phyloP scores from a whole-genome alignment of 2,888 invertebrate genomes.

The Lepidochrysops patricia region DNA sequence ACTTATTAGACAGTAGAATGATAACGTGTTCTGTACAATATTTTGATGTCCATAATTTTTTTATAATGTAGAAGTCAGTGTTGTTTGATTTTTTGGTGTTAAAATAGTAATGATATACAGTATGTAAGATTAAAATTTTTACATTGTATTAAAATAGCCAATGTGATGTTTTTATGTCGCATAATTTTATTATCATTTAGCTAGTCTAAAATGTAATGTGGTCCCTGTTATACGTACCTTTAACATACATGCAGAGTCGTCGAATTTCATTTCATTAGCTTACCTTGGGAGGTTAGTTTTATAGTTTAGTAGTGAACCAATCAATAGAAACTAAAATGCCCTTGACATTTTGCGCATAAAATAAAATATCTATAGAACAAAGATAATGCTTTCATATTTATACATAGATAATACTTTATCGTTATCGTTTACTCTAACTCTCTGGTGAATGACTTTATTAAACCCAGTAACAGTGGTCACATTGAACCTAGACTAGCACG shows the following conservation, averaged over 20 bases:
- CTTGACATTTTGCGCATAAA: background rate
- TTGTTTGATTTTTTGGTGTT: conserved; percentile 11
- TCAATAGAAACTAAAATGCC: background rate
- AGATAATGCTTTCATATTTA: too few species aligned
- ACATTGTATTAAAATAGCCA: conserved; percentile 5
- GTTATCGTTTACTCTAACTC: too few species aligned
- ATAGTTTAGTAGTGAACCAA: background rate
- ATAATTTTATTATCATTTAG: background rate
- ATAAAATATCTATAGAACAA: background rate
- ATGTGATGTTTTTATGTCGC: background rate
- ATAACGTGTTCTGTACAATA: conserved; percentile 9
- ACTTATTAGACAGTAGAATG: conserved; percentile 10
- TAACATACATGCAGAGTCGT: background rate
- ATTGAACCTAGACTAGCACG: background rate
- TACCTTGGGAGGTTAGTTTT: background rate
- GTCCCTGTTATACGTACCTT: background rate
- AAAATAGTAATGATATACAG: background rate
- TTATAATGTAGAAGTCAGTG: conserved; percentile 4
- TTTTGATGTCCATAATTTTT: conserved; percentile 15
- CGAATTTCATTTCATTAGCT: background rate
- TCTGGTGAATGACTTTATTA: background rate
- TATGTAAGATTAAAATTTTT: conserved; percentile 1
- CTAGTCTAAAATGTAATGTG: conserved; percentile 3
- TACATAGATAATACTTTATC: too few species aligned
- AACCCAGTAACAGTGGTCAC: background rate